Percentiles rank a stretch among this genome's conserved stretches.
Conservation (phyloP, 2,797 vertebrate species). For the Hydrolagus colliei region DNA sequence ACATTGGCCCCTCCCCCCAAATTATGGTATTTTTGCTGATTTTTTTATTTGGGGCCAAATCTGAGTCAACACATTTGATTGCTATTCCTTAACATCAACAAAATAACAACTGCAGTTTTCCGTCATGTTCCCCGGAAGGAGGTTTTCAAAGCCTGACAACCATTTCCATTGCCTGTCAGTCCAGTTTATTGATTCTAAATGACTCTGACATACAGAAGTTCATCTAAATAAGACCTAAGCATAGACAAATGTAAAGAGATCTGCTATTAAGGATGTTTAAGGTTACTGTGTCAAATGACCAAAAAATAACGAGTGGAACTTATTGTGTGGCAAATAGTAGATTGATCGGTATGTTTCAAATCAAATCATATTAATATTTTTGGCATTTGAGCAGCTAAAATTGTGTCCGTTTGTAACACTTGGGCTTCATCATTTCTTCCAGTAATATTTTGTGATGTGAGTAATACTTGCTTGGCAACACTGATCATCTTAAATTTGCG, state of each 20-base stretch:
- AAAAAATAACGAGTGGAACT: too few relatives aligned
- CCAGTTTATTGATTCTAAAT: neutral
- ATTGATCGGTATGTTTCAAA: neutral
- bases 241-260: neutral
- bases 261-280: neutral
- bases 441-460: too few relatives aligned
- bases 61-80: neutral
- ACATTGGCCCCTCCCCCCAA: neutral
- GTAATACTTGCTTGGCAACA: too few relatives aligned
- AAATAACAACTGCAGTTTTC: neutral
- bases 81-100: neutral
- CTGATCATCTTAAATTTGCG: too few relatives aligned
- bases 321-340: neutral
- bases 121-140: neutral
- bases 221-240: neutral
- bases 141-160: too few relatives aligned
- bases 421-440: too few relatives aligned
- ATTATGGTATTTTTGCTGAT: too few relatives aligned
- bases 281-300: neutral
- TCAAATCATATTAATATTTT: neutral
- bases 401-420: too few relatives aligned
- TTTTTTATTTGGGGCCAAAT: neutral
- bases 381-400: too few relatives aligned
- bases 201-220: neutral
- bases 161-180: neutral